A percentile compares a stretch with the other conserved stretches of the same genome.
These are phyloP conservation scores for Aleadryas rufinucha DNA, from an alignment of 2,113 vertebrate genomes.

Conservation along the genomic window DNA sequence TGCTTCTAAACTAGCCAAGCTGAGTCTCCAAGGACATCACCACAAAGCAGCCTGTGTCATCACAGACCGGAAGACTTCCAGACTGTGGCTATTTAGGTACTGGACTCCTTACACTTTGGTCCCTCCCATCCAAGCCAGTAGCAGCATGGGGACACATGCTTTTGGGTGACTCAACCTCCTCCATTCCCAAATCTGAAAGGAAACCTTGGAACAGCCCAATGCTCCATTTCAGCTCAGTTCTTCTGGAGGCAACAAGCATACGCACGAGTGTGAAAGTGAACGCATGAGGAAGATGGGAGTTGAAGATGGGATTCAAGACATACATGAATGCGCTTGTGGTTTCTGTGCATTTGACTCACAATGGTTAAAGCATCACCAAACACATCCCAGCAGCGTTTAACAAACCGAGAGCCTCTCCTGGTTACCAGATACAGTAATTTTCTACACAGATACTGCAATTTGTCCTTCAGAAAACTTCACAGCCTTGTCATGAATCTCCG, in stretches of 20 bases:
- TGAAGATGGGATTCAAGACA: neutral
- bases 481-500: constrained; percentile 61
- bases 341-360: neutral
- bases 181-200: neutral
- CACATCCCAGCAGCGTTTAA: neutral
- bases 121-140: neutral
- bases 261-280: fast-evolving
- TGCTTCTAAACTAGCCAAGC: neutral
- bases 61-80: neutral
- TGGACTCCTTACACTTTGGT: fast-evolving
- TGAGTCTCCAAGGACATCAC: neutral
- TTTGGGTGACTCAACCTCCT: neutral
- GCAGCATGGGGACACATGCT: fast-evolving
- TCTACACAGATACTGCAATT: neutral
- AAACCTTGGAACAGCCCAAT: neutral
- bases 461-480: constrained; percentile 62
- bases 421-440: neutral
- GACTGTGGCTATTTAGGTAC: neutral
- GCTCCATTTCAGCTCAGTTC: neutral
- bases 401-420: neutral
- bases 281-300: neutral
- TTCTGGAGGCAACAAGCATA: neutral
- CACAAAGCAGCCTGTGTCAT: neutral
- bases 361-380: neutral
- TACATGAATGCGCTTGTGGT: fast-evolving